These are phyloP conservation scores for Megastigmus dorsalis DNA, from an alignment of 2,888 invertebrate genomes.

Conservation along the genomic window DNA sequence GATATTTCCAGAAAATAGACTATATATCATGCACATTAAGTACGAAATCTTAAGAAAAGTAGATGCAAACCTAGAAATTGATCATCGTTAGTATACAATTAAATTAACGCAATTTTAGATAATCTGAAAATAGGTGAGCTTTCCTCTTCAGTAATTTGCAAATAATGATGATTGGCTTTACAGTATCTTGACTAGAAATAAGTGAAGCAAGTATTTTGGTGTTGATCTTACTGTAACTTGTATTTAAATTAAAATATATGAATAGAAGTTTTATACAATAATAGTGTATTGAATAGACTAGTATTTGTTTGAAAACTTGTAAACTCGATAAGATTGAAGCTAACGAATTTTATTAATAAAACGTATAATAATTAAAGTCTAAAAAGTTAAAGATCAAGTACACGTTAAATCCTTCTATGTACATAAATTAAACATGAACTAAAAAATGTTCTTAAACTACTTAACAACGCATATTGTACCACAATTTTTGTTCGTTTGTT, in stretches of 20 bases:
- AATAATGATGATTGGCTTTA: no score
- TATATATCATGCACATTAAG: conserved; percentile 5
- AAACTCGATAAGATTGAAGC: not conserved
- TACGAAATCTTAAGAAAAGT: conserved; percentile 20
- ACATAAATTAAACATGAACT: conserved; percentile 10
- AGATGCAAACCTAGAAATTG: not conserved
- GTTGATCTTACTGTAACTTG: no score
- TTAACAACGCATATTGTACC: conserved; percentile 3
- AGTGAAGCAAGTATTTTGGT: no score
- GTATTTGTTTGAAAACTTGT: no score
- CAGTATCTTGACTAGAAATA: no score
- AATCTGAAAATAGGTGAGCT: no score
- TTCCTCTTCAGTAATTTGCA: no score
- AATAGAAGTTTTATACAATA: no score
- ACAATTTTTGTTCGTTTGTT: not conserved
- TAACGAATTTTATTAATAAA: not conserved
- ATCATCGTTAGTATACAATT: no score
- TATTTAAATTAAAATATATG: no score
- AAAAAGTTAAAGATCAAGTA: not conserved
- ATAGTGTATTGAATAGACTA: no score
- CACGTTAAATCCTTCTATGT: conserved; percentile 16
- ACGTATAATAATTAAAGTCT: not conserved
- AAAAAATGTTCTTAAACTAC: not conserved
- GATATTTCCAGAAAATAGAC: not conserved
- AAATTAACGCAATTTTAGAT: no score